These are phyloP conservation scores for Odontomyia ornata DNA, from an alignment of 2,888 invertebrate genomes.

Conservation along the genomic window DNA sequence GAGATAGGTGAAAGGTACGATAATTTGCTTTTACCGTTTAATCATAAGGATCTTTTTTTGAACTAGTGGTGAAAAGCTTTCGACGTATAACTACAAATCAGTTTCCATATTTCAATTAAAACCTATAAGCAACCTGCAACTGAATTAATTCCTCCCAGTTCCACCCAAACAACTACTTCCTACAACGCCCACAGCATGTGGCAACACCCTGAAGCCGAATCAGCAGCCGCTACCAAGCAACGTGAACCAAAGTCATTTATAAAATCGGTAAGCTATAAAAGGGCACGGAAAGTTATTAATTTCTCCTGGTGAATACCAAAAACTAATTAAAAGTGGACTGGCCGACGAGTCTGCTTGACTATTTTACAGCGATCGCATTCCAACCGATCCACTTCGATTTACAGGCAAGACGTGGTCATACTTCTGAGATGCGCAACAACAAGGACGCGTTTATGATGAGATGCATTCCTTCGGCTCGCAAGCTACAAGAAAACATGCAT, in stretches of 20 bases:
- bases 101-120: too few relatives aligned
- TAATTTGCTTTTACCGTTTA: too few relatives aligned
- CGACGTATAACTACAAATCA: too few relatives aligned
- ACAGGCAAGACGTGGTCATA: constrained; percentile 31
- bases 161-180: background rate
- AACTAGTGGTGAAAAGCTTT: too few relatives aligned
- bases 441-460: constrained; percentile 22
- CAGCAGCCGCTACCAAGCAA: background rate
- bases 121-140: too few relatives aligned
- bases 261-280: constrained; percentile 41
- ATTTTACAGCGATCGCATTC: constrained; percentile 49
- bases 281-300: constrained; percentile 49
- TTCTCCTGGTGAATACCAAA: constrained; percentile 50
- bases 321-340: constrained; percentile 50
- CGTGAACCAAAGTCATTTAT: constrained; percentile 19
- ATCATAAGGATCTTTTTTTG: too few relatives aligned
- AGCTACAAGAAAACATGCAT: background rate
- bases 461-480: constrained; percentile 16
- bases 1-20: too few relatives aligned
- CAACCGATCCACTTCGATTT: constrained; percentile 20
- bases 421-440: constrained; percentile 28
- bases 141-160: too few relatives aligned
- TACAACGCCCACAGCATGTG: background rate
- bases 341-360: constrained; percentile 33
- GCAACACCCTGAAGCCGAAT: background rate